Evolutionary conservation across 2,797 vertebrate species (phyloP), one percentile per base, ranked within the genome.

Genomic region (Rhinichthys osculus): DNA sequence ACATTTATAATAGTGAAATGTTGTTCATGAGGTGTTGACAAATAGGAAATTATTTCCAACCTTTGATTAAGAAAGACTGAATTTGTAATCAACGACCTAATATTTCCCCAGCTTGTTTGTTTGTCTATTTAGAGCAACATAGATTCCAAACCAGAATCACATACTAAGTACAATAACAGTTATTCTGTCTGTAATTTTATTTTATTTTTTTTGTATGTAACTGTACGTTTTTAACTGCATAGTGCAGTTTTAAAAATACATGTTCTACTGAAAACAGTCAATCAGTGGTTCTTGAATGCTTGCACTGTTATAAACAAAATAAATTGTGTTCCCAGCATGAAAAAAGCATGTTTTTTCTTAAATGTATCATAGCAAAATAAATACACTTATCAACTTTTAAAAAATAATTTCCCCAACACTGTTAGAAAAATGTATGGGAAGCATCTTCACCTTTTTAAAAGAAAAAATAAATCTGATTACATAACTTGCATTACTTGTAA

Each of bases 41-140:
- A 54, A 85, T n/a, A 80, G 40, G 67, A 79, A 80, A 85, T 85
- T 44, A 78, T 85, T 85, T 72, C 67, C 52, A 72, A 50, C 35
- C 64, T 84, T 84, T 78, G 64, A 72, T 85, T 84, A 57, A 77
- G 82, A 14, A 52, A 54, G 27, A 85, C 38, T 19, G 66, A 17
- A 78, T 78, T 57, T 52, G n/a, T 71, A 13, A 42, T 79, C 27
- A 78, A 44, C 21, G 11, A 69, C 13, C 35, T 57, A 14, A 78
- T 62, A 78, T 84, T 69, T 84, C 44, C 5, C 4, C 44, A 66
- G 72, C 57, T 76, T 66, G 42, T 66, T 83, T 83, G 50, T 76
- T 54, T 40, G 27, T 77, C 52, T 62, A 19, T 85, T 79, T 35
- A 85, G 83, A 85, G 50, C 35, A 78, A 27, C 47, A 81, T 11